Base-by-base conservation (phyloP, 92 coral and sea anemone species). In the Siderastrea radians region DNA sequence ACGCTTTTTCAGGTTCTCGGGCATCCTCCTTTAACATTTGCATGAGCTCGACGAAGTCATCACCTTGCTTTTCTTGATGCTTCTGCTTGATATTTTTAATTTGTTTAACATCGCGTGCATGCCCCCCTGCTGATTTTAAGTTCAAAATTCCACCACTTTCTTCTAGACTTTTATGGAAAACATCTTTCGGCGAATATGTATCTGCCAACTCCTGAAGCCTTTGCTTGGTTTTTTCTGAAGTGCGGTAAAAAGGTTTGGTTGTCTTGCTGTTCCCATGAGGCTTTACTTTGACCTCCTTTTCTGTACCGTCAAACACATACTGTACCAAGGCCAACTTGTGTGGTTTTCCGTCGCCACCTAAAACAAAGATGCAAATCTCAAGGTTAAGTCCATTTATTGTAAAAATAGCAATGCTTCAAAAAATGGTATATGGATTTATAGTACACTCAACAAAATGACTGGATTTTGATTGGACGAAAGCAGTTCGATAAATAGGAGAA, bases 251-350 rank as follows among this genome's bases (percentile, higher is more conserved):
- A 15, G 86, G 67, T 38, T 85, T 75, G 10, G 58, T 66, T 55
- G 15, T 77, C 60, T 79, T 66, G 63, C 68, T 51, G 77, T 89
- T 84, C 16, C 88, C 92, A 43, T 83, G 92, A 6, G 84, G 83
- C n/a, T 75, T 78, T 50, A 89, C 89, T 54, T 83, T 71, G n/a
- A 89, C 73, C 60, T 89, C 89, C 11, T 62, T 72, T 71, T 89
- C 93, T 45, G 74, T 71, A 62, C 85, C 85, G 74, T 89, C 86
- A 59, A 89, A 89, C 55, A 83, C 84, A 61, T 89, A 84, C 69
- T 89, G 86, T 4, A 89, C 75, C 63, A 83, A 84, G 26, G 82
- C 92, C 68, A 88, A 6, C 5, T 64, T 49, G 52, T 89, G 88
- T 13, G 45, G 59, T 60, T 13, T 52, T 49, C 81, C 78, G 14